phyloP scores from a whole-genome alignment of 1,140 invertebrate genomes.

The Coptotermes formosanus region DNA sequence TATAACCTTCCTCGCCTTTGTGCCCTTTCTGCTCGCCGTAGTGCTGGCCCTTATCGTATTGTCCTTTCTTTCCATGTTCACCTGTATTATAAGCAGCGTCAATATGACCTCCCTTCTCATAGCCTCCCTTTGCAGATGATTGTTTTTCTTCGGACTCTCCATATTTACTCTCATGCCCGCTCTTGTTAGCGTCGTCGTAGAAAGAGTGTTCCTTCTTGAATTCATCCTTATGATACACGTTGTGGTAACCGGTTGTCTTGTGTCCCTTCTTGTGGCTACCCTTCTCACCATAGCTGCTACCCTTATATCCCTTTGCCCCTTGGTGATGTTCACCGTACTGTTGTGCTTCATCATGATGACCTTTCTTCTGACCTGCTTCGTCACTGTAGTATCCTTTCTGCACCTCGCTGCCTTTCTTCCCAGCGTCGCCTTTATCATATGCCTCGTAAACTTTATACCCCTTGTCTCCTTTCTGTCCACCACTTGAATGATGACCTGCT shows the following conservation, averaged over 20 bases:
- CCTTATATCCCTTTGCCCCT: constrained; percentile 46
- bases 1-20: constrained; percentile 47
- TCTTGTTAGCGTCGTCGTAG: constrained; percentile 66
- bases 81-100: constrained; percentile 51
- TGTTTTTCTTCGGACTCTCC: constrained; percentile 50
- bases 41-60: constrained; percentile 49
- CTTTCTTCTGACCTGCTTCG: constrained; percentile 44
- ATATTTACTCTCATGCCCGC: constrained; percentile 60
- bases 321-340: constrained; percentile 50
- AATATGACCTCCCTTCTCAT: constrained; percentile 51
- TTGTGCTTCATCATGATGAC: constrained; percentile 45
- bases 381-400: constrained; percentile 43
- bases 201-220: constrained; percentile 72
- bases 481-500: constrained; percentile 22
- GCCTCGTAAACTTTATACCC: constrained; percentile 38
- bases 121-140: constrained; percentile 47
- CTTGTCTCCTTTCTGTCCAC: constrained; percentile 34
- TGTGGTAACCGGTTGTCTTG: constrained; percentile 67
- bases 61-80: constrained; percentile 48
- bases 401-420: constrained; percentile 67
- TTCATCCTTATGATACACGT: constrained; percentile 70
- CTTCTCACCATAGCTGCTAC: constrained; percentile 47
- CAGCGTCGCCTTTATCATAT: constrained; percentile 56
- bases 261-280: constrained; percentile 61
- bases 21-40: constrained; percentile 47